Evolutionary conservation across 2,797 vertebrate genomes (phyloP).

Genomic region (Acestrorhynchus altus): DNA sequence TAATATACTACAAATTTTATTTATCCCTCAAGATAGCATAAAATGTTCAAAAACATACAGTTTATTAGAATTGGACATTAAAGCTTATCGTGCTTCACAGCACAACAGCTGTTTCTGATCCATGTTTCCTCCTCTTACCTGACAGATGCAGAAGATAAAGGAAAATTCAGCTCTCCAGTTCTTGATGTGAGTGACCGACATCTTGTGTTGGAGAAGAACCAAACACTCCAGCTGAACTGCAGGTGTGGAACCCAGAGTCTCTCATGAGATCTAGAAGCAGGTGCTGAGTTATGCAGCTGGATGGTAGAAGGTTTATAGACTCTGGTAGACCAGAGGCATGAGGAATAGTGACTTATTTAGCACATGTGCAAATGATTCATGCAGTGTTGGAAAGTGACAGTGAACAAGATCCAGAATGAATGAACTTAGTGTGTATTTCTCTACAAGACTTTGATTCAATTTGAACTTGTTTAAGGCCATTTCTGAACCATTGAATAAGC

Average conservation of each 20-base stretch:
- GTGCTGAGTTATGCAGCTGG: not conserved
- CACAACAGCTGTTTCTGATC: constrained; percentile 6
- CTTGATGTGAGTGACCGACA: constrained; percentile 83
- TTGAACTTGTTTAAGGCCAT: no score
- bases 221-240: constrained; percentile 89
- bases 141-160: constrained; percentile 82
- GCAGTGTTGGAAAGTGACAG: not conserved
- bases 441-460: no score
- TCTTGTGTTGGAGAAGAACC: constrained; percentile 84
- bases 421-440: no score
- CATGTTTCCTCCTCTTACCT: constrained; percentile 62
- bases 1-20: no score
- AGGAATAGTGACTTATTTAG: not conserved
- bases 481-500: no score
- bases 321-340: not conserved
- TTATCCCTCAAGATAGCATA: no score
- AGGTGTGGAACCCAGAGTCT: constrained; percentile 80
- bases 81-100: not conserved
- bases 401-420: no score
- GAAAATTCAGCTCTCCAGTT: constrained; percentile 83
- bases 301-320: not conserved
- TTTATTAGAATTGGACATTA: no score
- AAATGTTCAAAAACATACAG: no score
- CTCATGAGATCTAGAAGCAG: not conserved
- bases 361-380: not conserved